These are phyloP conservation scores for Plotosus lineatus DNA, from an alignment of 2,113 vertebrate genomes.

Conservation along the genomic window DNA sequence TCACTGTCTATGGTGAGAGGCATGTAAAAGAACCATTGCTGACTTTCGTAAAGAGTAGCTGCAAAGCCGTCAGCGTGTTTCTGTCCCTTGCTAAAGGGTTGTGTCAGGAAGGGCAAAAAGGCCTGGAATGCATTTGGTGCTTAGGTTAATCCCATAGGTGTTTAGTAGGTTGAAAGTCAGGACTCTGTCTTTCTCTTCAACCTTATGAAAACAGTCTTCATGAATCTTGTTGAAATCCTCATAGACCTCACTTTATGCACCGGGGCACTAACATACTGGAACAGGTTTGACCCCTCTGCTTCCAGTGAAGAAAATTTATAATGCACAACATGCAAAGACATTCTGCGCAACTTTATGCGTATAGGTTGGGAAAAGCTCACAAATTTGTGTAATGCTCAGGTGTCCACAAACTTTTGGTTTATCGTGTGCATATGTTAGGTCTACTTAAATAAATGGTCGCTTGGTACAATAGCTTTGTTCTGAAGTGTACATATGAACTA, in stretches of 20 bases:
- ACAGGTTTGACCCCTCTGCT: background rate
- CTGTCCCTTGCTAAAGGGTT: no score
- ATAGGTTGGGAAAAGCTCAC: background rate
- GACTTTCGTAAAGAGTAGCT: no score
- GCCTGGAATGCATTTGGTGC: no score
- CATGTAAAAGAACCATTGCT: no score
- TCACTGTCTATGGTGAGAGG: no score
- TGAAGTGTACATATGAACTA: background rate
- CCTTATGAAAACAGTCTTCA: background rate
- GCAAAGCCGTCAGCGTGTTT: no score
- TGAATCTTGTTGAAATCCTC: no score
- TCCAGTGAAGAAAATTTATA: background rate
- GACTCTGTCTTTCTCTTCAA: background rate
- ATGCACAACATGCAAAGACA: background rate
- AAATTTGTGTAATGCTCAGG: background rate
- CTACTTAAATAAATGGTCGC: background rate
- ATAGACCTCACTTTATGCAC: background rate
- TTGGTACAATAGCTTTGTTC: background rate
- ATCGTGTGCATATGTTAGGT: background rate
- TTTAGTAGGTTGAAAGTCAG: background rate
- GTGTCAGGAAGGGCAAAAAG: no score
- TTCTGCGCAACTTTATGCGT: background rate
- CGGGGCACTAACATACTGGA: background rate
- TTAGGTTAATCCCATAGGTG: background rate
- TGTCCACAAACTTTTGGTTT: background rate